Base-by-base conservation (phyloP, 2,113 vertebrate genomes). In the Lates calcarifer region DNA sequence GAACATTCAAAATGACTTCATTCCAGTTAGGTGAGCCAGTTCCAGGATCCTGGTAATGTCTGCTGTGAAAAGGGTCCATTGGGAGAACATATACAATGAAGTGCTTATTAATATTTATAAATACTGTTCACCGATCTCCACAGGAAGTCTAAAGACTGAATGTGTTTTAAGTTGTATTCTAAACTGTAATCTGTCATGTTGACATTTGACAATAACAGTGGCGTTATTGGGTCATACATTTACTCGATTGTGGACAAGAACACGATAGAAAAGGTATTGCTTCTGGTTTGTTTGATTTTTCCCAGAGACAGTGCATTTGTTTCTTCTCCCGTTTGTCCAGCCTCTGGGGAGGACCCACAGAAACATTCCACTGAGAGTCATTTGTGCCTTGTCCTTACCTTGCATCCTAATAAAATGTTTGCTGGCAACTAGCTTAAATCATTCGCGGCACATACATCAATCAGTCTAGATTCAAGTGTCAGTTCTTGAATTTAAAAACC, bases 401-500 rank as follows among this genome's bases (percentile, higher is more conserved):
- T 89, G 85, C 80, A 90, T 93, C 89, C 88, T 93, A 89, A 95
- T 94, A 83, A 85, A 93, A 92, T 93, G 87, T 94, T 94, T 91
- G 82, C 87, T 81, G 64, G 83, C 87, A 86, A 87, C 82, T 79
- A 70, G 81, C 87, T 93, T 86, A 92, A 93, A 92, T 91, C 87
- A 90, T 85, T 90, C 65, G 14, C 66, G 37, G 83, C 89, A 86
- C 86, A 92, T 89, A 90, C 84, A 92, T 93, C 91, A 94, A 92
- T 95, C 92, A 92, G 91, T 83, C 86, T 87, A 85, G 90, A 92
- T 94, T 95, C 92, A 92, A 95, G 94, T 94, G 89, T 91, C 87
- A 90, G 92, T 94, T 94, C 90, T 94, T 94, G 93, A 94, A 95
- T 96, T 95, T 93, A 92, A 93, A 95, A 94, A 93, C 89, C 91